phyloP scores from a whole-genome alignment of 2,113 vertebrate genomes.

The Acanthisitta chloris region DNA sequence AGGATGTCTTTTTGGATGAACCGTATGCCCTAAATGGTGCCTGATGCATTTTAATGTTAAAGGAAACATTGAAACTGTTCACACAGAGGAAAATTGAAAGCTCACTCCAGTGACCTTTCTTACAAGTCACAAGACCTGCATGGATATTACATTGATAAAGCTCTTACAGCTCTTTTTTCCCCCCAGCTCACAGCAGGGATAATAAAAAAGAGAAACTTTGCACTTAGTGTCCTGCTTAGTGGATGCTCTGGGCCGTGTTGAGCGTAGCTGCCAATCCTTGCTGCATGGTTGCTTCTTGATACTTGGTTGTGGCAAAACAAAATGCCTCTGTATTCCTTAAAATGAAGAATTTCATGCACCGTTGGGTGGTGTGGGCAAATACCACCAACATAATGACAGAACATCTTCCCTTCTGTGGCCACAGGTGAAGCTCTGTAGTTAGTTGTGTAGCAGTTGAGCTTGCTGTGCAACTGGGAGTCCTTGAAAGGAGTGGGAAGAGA shows the following conservation, averaged over 20 bases:
- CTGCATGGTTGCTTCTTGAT: not conserved
- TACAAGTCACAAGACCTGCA: not conserved
- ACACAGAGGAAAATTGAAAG: not conserved
- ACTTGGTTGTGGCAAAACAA: not conserved
- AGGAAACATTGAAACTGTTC: not conserved
- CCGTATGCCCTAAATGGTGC: not conserved
- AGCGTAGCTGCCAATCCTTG: not conserved
- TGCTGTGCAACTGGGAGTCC: not conserved
- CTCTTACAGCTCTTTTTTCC: not conserved
- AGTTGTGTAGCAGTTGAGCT: not conserved
- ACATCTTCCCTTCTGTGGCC: not conserved
- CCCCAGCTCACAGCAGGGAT: fast-evolving
- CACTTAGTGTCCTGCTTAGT: not conserved
- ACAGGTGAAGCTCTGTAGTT: not conserved
- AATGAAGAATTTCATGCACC: not conserved
- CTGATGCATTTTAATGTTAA: not conserved
- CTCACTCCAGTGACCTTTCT: not conserved
- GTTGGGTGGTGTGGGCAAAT: not conserved
- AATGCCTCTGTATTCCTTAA: not conserved
- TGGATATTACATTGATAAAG: not conserved
- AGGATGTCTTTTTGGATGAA: not conserved
- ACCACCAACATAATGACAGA: not conserved
- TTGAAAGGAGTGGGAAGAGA: not conserved
- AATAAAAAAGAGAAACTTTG: not conserved
- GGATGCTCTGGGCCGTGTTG: not conserved